Evolutionary conservation across 2,888 invertebrate species (phyloP).

Genomic region (Lasioglossum calceatum): DNA sequence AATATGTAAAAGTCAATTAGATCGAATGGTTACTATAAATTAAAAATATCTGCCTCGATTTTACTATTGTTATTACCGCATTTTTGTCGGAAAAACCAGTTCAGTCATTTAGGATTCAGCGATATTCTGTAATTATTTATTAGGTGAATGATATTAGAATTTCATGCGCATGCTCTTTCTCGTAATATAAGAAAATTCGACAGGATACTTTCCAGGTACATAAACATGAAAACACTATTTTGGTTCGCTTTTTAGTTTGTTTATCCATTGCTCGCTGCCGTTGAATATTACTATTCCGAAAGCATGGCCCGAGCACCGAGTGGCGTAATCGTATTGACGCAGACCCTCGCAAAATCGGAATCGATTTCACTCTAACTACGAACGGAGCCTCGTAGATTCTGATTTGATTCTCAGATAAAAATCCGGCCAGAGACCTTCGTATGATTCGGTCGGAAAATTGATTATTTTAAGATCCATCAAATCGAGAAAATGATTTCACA

Average conservation of each 20-base stretch:
- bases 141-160: not conserved
- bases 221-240: not conserved
- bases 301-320: not conserved
- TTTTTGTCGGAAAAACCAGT: not conserved
- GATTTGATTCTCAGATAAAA: constrained; percentile 28
- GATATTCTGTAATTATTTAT: not conserved
- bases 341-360: not conserved
- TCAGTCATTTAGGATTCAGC: not conserved
- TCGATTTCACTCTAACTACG: constrained; percentile 20
- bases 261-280: not conserved
- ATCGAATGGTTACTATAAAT: not conserved
- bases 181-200: not conserved
- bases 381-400: constrained; percentile 12
- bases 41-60: not conserved
- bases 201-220: not conserved
- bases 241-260: not conserved
- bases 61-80: no score
- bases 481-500: not conserved
- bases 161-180: not conserved
- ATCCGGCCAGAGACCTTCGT: not conserved
- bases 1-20: no score
- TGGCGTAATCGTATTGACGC: not conserved
- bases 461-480: not conserved
- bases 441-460: constrained; percentile 10
- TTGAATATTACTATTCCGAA: constrained; percentile 10